Conservation (phyloP, 2,888 invertebrate species). For the Drosophila formosana region DNA sequence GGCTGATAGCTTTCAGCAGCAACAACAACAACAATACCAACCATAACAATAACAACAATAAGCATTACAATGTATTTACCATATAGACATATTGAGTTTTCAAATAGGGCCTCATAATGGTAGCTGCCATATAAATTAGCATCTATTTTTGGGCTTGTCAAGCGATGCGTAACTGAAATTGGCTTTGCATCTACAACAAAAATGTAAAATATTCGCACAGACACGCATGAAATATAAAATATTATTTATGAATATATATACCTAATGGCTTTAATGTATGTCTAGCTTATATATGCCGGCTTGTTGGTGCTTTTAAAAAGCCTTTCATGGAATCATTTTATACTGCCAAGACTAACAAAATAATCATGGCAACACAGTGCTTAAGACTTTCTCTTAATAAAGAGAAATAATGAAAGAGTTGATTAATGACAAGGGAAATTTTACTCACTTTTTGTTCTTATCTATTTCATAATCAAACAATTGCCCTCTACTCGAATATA, state of each 20-base stretch:
- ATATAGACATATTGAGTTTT: slow-evolving; percentile 20
- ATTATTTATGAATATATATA: background rate
- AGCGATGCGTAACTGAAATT: slow-evolving; percentile 12
- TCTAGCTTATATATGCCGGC: background rate
- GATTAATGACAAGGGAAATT: background rate
- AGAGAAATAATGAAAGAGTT: background rate
- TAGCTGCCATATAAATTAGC: slow-evolving; percentile 41
- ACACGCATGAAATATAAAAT: background rate
- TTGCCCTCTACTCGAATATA: background rate
- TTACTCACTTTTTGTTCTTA: background rate
- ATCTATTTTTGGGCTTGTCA: slow-evolving; percentile 35
- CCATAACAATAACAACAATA: slow-evolving; percentile 22
- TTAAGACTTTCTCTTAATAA: background rate
- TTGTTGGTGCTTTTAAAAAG: background rate
- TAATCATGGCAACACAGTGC: too few species aligned
- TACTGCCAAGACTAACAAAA: background rate
- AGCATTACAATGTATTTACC: slow-evolving; percentile 25
- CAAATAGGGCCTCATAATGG: slow-evolving; percentile 12
- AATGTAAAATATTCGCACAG: background rate
- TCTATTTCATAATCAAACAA: background rate
- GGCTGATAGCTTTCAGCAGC: slow-evolving; percentile 35
- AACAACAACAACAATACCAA: slow-evolving; percentile 34
- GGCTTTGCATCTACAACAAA: background rate
- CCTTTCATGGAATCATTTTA: background rate
- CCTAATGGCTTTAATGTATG: background rate